Percentiles rank a stretch among this genome's conserved stretches.
Evolutionary conservation across 2,113 vertebrate genomes (phyloP).

Genomic region (Agapornis roseicollis): DNA sequence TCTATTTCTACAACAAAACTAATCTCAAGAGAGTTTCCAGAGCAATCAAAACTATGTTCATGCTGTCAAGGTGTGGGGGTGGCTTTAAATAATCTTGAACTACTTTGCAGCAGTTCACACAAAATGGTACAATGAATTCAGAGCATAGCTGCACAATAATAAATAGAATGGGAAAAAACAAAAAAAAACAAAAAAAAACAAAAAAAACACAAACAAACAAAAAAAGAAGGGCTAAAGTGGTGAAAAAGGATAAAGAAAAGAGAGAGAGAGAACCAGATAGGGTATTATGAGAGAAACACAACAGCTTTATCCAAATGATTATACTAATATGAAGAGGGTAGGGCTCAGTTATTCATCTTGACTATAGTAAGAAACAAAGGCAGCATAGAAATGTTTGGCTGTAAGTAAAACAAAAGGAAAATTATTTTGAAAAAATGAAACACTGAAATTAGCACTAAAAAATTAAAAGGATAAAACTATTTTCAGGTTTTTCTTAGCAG

Average conservation of each 20-base stretch:
- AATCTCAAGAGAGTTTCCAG: background rate
- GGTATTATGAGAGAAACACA: background rate
- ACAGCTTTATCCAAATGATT: background rate
- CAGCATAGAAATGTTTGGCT: background rate
- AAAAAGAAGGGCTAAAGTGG: rapidly evolving
- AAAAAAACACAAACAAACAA: too few species aligned
- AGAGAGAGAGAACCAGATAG: background rate
- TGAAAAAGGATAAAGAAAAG: background rate
- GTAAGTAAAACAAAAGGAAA: background rate
- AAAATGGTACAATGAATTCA: background rate
- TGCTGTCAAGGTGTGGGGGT: background rate
- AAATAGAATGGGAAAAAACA: background rate
- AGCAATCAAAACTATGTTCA: background rate
- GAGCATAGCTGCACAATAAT: background rate
- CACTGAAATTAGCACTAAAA: background rate
- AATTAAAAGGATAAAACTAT: background rate
- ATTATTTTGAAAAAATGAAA: background rate
- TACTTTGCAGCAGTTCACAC: background rate
- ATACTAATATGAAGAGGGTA: background rate
- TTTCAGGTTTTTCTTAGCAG: background rate
- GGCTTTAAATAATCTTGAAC: constrained; percentile 3
- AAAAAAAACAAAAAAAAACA: too few species aligned
- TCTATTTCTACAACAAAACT: background rate
- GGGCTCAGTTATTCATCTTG: background rate
- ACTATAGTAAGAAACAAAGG: background rate